phyloP scores from a whole-genome alignment of 2,113 vertebrate species.

The Arenaria interpres region DNA sequence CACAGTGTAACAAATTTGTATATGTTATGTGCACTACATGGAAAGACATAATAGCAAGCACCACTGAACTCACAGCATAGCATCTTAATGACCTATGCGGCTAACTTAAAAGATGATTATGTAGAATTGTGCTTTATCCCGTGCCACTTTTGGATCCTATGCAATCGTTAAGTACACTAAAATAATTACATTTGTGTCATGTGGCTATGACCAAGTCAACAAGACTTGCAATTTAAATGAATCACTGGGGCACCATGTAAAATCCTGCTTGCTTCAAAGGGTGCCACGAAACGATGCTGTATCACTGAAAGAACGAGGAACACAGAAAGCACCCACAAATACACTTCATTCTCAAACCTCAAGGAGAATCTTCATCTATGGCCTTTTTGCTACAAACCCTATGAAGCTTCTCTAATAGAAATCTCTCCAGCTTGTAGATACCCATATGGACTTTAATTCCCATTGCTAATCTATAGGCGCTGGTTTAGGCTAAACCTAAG shows the following conservation, averaged over 20 bases:
- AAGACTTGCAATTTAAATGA: not conserved
- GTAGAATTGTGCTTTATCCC: not conserved
- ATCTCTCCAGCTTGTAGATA: not conserved
- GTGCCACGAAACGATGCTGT: not conserved
- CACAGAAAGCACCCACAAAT: not conserved
- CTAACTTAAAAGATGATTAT: not conserved
- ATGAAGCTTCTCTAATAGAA: not conserved
- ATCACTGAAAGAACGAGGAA: not conserved
- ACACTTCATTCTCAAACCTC: not conserved
- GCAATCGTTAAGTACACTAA: not conserved
- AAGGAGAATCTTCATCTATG: not conserved
- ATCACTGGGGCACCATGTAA: not conserved
- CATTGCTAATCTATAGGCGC: not conserved
- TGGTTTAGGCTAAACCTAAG: too few relatives aligned
- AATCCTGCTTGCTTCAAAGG: not conserved
- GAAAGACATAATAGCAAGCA: not conserved
- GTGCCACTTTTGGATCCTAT: not conserved
- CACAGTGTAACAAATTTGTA: not conserved
- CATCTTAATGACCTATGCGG: not conserved
- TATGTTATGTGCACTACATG: not conserved
- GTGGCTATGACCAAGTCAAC: not conserved
- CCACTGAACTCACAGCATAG: not conserved
- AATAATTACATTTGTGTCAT: slow-evolving; percentile 11
- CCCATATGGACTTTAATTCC: not conserved
- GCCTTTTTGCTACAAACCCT: not conserved